These are phyloP conservation scores for Salmo trutta DNA, from an alignment of 2,797 vertebrate species.

Conservation along the genomic window DNA sequence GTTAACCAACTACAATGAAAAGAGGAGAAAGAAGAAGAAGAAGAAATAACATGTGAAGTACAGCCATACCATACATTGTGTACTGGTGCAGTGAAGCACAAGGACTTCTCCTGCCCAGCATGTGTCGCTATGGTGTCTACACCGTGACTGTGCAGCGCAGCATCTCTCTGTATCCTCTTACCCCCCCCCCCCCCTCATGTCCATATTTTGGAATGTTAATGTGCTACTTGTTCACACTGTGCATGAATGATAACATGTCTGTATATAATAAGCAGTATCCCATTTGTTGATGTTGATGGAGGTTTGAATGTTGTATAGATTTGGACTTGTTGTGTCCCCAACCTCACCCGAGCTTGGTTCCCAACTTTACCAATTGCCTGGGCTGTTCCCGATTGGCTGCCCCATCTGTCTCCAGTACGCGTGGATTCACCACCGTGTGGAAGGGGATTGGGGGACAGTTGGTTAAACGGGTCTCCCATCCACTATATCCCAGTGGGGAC, in stretches of 20 bases:
- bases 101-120: constrained; percentile 48
- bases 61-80: constrained; percentile 82
- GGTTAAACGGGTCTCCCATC: too few species aligned
- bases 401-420: too few species aligned
- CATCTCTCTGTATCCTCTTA: constrained; percentile 39
- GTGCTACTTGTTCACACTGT: constrained; percentile 93
- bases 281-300: constrained; percentile 72
- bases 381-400: too few species aligned
- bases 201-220: constrained; percentile 89
- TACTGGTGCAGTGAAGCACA: constrained; percentile 70
- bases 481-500: too few species aligned
- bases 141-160: constrained; percentile 43
- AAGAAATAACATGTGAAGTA: constrained; percentile 70
- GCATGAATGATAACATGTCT: constrained; percentile 94
- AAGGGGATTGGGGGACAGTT: too few species aligned
- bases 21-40: constrained; percentile 18
- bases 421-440: too few species aligned
- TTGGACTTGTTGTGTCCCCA: constrained; percentile 47
- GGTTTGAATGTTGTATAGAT: constrained; percentile 79
- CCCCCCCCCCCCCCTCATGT: constrained; percentile 59
- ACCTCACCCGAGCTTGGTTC: not conserved
- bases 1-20: constrained; percentile 35
- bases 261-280: constrained; percentile 86
- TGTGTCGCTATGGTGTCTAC: constrained; percentile 15
- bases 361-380: too few species aligned